Percentiles rank a stretch among this genome's conserved stretches.
Evolutionary conservation across 2,888 invertebrate genomes (phyloP).

Genomic region (Empis livida): DNA sequence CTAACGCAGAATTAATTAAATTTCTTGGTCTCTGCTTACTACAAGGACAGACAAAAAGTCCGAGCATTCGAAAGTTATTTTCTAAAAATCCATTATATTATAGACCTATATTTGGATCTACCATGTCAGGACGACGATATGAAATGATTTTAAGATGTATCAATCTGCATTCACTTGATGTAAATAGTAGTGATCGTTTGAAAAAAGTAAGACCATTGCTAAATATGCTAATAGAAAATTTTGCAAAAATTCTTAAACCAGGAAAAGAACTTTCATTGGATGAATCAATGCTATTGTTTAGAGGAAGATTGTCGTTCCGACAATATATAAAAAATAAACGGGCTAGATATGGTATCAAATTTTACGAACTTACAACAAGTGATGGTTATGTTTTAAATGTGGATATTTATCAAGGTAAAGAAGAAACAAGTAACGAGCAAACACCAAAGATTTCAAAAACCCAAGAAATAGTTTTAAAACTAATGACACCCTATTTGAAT

Average conservation of each 20-base stretch:
- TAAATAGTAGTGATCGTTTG: no score
- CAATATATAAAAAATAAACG: neutral
- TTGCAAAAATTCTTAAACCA: neutral
- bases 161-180: no score
- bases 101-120: no score
- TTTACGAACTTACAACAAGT: neutral
- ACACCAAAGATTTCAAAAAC: neutral
- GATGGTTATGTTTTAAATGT: neutral
- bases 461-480: neutral
- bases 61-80: no score
- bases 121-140: no score
- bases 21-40: no score
- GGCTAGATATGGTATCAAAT: neutral
- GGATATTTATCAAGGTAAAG: neutral
- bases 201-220: neutral
- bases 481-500: conserved; percentile 6
- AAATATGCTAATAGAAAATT: neutral
- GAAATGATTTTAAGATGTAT: no score
- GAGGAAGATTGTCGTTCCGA: neutral
- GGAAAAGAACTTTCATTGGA: neutral
- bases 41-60: no score
- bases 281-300: neutral
- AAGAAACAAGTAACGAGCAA: neutral
- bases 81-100: no score
- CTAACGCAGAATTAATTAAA: no score